Conservation (phyloP, 2,888 invertebrate genomes). For the Prosopocoilus inquinatus region DNA sequence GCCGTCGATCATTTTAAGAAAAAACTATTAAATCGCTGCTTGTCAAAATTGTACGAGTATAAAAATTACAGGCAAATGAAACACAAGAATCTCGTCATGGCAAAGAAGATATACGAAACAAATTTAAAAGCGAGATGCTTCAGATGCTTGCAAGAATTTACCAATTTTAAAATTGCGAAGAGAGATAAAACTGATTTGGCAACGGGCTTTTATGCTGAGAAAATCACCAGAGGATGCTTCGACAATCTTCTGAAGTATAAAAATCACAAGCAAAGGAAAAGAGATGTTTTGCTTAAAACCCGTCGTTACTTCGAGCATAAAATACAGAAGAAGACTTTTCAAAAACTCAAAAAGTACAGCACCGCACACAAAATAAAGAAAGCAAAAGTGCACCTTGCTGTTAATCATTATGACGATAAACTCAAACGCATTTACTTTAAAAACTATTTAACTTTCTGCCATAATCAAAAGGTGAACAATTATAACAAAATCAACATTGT, state of each 20-base stretch:
- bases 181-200: conserved; percentile 12
- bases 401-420: conserved; percentile 4
- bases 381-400: conserved; percentile 12
- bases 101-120: conserved; percentile 20
- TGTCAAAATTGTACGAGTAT: conserved; percentile 18
- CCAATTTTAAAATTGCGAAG: conserved; percentile 14
- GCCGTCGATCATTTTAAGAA: conserved; percentile 23
- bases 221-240: conserved; percentile 19
- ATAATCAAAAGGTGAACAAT: conserved; percentile 5
- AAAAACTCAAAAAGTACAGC: conserved; percentile 11
- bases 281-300: background rate
- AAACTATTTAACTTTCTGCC: conserved; percentile 10
- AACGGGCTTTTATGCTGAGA: conserved; percentile 13
- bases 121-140: conserved; percentile 26
- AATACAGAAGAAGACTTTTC: background rate
- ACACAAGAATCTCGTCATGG: conserved; percentile 22
- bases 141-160: conserved; percentile 15
- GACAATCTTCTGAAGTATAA: conserved; percentile 3
- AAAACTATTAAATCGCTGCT: conserved; percentile 22
- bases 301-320: background rate
- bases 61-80: conserved; percentile 13
- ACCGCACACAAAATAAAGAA: conserved; percentile 9
- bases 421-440: conserved; percentile 15
- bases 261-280: conserved; percentile 6
- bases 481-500: background rate